phyloP scores from a whole-genome alignment of 1,140 invertebrate species.

The Trichonephila inaurata region DNA sequence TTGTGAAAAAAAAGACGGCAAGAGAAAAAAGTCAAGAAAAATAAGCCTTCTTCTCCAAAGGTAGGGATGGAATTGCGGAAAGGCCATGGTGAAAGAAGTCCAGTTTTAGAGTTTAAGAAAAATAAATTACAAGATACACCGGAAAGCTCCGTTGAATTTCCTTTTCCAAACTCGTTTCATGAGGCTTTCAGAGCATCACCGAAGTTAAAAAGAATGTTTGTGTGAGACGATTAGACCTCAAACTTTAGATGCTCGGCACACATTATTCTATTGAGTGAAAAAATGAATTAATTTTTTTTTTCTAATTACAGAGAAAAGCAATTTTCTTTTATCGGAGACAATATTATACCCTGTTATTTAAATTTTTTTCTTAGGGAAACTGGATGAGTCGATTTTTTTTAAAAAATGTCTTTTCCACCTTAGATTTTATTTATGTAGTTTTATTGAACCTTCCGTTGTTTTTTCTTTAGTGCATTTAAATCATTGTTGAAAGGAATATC shows the following conservation, averaged over 20 bases:
- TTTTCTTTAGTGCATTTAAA: too few species aligned
- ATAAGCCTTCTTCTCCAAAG: slow-evolving; percentile 5
- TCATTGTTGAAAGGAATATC: too few species aligned
- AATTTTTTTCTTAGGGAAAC: not conserved
- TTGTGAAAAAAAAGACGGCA: slow-evolving; percentile 7
- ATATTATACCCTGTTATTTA: not conserved
- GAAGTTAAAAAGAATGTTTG: slow-evolving; percentile 40
- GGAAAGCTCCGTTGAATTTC: slow-evolving; percentile 46
- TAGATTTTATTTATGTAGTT: too few species aligned
- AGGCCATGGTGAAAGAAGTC: slow-evolving; percentile 68
- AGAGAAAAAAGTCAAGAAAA: slow-evolving; percentile 16
- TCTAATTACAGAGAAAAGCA: slow-evolving; percentile 12
- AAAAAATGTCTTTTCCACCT: too few species aligned
- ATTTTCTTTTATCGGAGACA: not conserved
- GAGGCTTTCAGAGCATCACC: slow-evolving; percentile 17
- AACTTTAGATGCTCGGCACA: not conserved
- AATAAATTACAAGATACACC: slow-evolving; percentile 67
- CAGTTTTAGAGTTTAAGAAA: slow-evolving; percentile 66
- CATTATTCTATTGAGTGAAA: not conserved
- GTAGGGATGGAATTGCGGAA: slow-evolving; percentile 69
- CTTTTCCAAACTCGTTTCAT: slow-evolving; percentile 54
- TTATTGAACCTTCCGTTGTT: too few species aligned
- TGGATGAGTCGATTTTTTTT: too few species aligned
- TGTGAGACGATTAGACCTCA: slow-evolving; percentile 6
- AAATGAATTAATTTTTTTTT: not conserved